phyloP scores from a whole-genome alignment of 2,888 invertebrate genomes.

The Ptychoptera contaminata region DNA sequence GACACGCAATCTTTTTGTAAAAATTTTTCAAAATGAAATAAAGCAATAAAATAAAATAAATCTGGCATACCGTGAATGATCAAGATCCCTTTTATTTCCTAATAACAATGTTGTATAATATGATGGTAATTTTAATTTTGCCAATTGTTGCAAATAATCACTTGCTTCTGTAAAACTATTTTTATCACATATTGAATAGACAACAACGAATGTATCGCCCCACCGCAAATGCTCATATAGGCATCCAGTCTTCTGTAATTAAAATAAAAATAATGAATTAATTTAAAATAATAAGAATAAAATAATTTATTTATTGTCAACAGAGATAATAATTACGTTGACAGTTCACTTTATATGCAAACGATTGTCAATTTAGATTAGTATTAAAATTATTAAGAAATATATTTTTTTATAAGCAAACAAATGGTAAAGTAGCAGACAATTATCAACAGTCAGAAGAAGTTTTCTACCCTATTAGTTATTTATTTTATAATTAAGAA shows the following conservation, averaged over 20 bases:
- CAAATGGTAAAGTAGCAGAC: too few relatives aligned
- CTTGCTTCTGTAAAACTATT: slow-evolving; percentile 60
- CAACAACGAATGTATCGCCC: slow-evolving; percentile 71
- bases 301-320: background rate
- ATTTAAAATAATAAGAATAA: slow-evolving; percentile 9
- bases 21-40: background rate
- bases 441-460: too few relatives aligned
- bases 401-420: too few relatives aligned
- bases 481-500: too few relatives aligned
- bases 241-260: slow-evolving; percentile 46
- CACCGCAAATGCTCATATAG: slow-evolving; percentile 61
- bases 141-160: slow-evolving; percentile 51
- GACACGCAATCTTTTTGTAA: background rate
- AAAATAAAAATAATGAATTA: slow-evolving; percentile 10
- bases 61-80: slow-evolving; percentile 50
- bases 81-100: slow-evolving; percentile 68
- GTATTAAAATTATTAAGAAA: too few relatives aligned
- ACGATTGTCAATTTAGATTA: too few relatives aligned
- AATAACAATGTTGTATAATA: slow-evolving; percentile 62
- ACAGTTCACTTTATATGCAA: too few relatives aligned
- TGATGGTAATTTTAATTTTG: slow-evolving; percentile 54
- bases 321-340: too few relatives aligned
- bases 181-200: slow-evolving; percentile 64
- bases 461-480: too few relatives aligned
- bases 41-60: slow-evolving; percentile 14